A percentile compares a stretch with the other conserved stretches of the same genome.
These are phyloP conservation scores for Pristis pectinata DNA, from an alignment of 2,797 vertebrate species.

Conservation along the genomic window DNA sequence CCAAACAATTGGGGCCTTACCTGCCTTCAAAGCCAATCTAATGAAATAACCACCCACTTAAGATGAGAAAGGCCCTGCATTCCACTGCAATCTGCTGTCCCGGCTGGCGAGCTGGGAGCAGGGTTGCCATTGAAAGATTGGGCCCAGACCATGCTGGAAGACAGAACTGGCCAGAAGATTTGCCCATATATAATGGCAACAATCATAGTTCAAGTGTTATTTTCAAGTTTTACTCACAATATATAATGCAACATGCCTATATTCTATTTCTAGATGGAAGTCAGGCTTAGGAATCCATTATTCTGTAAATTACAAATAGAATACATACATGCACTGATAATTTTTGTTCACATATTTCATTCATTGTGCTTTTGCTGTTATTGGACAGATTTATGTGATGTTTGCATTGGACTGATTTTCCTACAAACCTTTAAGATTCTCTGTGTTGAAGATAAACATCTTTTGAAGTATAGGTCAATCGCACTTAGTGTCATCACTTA, in stretches of 20 bases:
- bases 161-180: too few relatives aligned
- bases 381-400: background rate
- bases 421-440: background rate
- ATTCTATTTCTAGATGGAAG: background rate
- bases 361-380: background rate
- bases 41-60: too few relatives aligned
- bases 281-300: background rate
- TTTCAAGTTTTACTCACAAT: background rate
- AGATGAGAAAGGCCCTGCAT: too few relatives aligned
- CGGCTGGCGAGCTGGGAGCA: too few relatives aligned
- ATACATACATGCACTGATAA: background rate
- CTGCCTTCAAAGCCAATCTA: too few relatives aligned
- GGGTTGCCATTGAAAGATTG: too few relatives aligned
- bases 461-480: background rate
- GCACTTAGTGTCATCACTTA: background rate
- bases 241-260: background rate
- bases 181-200: background rate
- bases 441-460: background rate
- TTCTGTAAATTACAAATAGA: background rate
- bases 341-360: background rate
- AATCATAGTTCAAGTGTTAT: background rate
- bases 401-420: background rate
- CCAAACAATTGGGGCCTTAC: too few relatives aligned
- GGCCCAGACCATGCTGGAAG: too few relatives aligned
- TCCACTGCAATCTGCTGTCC: too few relatives aligned